A percentile compares a stretch with the other conserved stretches of the same genome.
These are phyloP conservation scores for Pseudachorutes palmiensis DNA, from an alignment of 1,140 invertebrate genomes.

Conservation along the genomic window DNA sequence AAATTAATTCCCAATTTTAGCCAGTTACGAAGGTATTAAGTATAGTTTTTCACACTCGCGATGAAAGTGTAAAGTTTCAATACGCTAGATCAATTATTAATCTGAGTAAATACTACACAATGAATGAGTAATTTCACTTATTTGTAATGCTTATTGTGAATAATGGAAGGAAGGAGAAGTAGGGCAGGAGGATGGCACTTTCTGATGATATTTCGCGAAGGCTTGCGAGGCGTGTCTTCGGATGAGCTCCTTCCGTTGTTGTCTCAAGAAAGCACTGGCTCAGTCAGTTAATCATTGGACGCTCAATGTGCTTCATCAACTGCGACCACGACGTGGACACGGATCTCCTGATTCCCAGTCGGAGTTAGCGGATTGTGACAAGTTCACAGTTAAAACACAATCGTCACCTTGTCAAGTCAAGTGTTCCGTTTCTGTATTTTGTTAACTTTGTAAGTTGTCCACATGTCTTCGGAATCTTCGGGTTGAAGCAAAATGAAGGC, in stretches of 20 bases:
- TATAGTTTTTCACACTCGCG: not conserved
- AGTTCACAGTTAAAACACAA: not conserved
- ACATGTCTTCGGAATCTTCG: not conserved
- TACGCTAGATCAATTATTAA: not conserved
- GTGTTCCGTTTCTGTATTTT: not conserved
- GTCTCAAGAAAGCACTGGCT: not conserved
- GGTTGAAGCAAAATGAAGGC: conserved; percentile 24
- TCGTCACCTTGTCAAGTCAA: not conserved
- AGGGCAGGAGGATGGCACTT: conserved; percentile 28
- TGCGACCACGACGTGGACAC: no score
- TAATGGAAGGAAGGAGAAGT: conserved; percentile 26
- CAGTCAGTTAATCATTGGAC: not conserved
- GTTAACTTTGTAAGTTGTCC: not conserved
- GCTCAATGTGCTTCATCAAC: conserved; percentile 20
- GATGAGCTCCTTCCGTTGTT: conserved; percentile 27
- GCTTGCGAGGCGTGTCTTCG: conserved; percentile 8
- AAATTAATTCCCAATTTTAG: not conserved
- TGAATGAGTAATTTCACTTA: conserved; percentile 14
- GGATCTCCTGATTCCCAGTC: not conserved
- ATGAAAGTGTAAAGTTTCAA: not conserved
- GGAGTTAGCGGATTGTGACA: not conserved
- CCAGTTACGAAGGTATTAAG: not conserved
- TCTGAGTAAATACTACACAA: not conserved
- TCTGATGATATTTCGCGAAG: conserved; percentile 21
- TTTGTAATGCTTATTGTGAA: conserved; percentile 1